These are phyloP conservation scores for Passerculus sandwichensis DNA, from an alignment of 2,797 vertebrate species.

Conservation along the genomic window DNA sequence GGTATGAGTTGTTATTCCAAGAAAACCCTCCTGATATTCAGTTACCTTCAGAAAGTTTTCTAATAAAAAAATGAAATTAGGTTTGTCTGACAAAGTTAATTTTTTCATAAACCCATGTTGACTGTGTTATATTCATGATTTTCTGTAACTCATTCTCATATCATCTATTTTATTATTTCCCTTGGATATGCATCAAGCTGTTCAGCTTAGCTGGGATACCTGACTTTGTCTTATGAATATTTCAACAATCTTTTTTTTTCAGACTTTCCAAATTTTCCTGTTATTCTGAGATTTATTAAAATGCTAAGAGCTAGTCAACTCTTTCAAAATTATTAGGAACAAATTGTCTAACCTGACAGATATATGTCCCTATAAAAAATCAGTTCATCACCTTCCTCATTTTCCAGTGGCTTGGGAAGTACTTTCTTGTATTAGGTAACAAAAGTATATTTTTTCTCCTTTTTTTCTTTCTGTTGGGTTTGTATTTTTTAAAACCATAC, in stretches of 20 bases:
- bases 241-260: not conserved
- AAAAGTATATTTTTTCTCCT: not conserved
- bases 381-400: not conserved
- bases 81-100: not conserved
- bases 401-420: not conserved
- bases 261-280: not conserved
- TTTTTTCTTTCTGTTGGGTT: not conserved
- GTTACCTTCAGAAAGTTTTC: not conserved
- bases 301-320: not conserved
- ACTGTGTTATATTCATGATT: not conserved
- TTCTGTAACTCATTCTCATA: not conserved
- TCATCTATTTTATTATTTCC: not conserved
- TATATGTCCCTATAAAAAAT: not conserved
- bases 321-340: not conserved
- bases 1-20: not conserved
- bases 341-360: not conserved
- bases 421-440: not conserved
- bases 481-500: not conserved
- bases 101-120: not conserved
- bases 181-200: not conserved
- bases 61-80: not conserved
- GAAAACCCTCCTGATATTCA: not conserved
- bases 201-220: not conserved
- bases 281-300: not conserved
- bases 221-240: not conserved